phyloP scores from a whole-genome alignment of 2,888 invertebrate genomes.

The Calephelis perditalis region DNA sequence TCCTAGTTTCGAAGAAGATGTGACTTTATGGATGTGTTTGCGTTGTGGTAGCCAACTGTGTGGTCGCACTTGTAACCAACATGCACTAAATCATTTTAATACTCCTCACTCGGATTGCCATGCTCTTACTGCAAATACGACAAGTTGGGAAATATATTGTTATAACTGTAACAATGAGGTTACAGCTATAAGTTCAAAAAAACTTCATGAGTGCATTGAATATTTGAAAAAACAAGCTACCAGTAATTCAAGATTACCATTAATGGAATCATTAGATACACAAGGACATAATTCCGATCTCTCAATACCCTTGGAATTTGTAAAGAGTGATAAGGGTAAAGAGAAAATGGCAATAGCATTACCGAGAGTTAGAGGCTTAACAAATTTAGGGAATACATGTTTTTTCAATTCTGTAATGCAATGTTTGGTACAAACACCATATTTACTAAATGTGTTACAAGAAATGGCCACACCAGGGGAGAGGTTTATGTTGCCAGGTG shows the following conservation, averaged over 20 bases:
- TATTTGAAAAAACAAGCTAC: constrained; percentile 80
- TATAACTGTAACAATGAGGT: constrained; percentile 87
- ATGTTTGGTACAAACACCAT: constrained; percentile 92
- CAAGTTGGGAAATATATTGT: constrained; percentile 86
- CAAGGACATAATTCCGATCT: constrained; percentile 35
- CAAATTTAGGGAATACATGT: constrained; percentile 97
- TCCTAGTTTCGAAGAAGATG: constrained; percentile 70
- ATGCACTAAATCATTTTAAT: constrained; percentile 85
- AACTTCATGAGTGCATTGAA: constrained; percentile 86
- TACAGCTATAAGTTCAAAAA: constrained; percentile 78
- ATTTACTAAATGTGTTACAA: constrained; percentile 82
- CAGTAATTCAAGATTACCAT: constrained; percentile 50
- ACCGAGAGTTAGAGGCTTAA: constrained; percentile 86
- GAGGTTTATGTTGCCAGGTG: constrained; percentile 85
- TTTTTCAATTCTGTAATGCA: constrained; percentile 98
- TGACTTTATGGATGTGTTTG: constrained; percentile 86
- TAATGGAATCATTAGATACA: constrained; percentile 44
- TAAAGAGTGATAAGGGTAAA: constrained; percentile 56
- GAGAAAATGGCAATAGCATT: constrained; percentile 55
- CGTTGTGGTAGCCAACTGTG: constrained; percentile 89
- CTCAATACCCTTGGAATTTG: constrained; percentile 41
- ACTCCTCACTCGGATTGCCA: constrained; percentile 88
- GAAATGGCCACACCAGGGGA: constrained; percentile 84
- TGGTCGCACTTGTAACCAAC: constrained; percentile 81
- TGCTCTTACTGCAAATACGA: constrained; percentile 84